A percentile compares a stretch with the other conserved stretches of the same genome.
These are phyloP conservation scores for Paguma larvata DNA, from an alignment of 2,797 vertebrate genomes.

Conservation along the genomic window DNA sequence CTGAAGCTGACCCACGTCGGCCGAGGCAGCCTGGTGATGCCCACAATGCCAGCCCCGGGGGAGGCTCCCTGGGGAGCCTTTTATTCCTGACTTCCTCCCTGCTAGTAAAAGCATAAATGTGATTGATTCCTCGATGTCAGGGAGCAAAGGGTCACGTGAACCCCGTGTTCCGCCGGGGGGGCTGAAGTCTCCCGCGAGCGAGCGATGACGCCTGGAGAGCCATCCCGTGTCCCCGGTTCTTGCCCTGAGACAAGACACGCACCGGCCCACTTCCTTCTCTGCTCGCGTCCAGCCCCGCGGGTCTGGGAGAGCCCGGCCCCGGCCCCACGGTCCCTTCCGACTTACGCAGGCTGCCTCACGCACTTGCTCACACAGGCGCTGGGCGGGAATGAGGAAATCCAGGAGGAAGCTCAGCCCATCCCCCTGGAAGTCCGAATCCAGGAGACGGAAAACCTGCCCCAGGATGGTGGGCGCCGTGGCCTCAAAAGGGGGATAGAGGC, in stretches of 20 bases:
- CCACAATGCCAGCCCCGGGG: not conserved
- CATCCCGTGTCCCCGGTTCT: not conserved
- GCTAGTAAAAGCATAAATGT: not conserved
- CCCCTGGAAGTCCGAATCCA: slow-evolving; percentile 94
- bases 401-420: slow-evolving; percentile 95
- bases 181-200: not conserved
- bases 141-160: not conserved
- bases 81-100: not conserved
- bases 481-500: slow-evolving; percentile 96
- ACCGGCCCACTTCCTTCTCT: not conserved
- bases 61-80: not conserved
- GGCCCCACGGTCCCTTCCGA: not conserved
- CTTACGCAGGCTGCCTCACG: slow-evolving; percentile 97
- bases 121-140: not conserved
- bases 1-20: not conserved
- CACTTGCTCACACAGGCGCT: slow-evolving; percentile 95
- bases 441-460: slow-evolving; percentile 95
- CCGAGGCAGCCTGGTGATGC: not conserved
- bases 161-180: not conserved
- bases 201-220: not conserved
- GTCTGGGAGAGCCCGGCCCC: not conserved
- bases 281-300: not conserved
- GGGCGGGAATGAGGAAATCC: slow-evolving; percentile 96
- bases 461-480: slow-evolving; percentile 94
- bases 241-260: not conserved